phyloP scores from a whole-genome alignment of 2,113 vertebrate genomes.

The Rhinopomastus cyanomelas region DNA sequence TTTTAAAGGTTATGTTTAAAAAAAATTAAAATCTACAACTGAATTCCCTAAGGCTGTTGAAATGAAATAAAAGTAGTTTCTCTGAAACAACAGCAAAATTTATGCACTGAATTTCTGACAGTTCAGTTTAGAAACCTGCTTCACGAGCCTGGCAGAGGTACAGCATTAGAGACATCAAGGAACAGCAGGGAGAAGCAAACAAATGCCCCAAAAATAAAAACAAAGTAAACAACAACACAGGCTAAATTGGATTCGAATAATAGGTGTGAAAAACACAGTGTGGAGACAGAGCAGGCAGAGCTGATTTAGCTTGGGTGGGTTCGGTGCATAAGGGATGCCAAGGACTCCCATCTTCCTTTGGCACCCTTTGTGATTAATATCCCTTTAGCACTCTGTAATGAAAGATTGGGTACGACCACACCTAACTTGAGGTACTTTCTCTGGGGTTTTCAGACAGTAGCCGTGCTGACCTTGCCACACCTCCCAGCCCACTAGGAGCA shows the following conservation, averaged over 20 bases:
- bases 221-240: not conserved
- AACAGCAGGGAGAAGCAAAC: not conserved
- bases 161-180: not conserved
- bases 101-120: not conserved
- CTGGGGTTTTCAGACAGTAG: not conserved
- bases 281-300: not conserved
- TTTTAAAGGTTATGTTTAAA: not conserved
- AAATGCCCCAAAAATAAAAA: not conserved
- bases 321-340: fast-evolving
- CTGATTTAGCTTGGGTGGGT: not conserved
- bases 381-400: not conserved
- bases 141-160: not conserved
- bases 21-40: not conserved
- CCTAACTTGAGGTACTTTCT: not conserved
- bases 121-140: not conserved
- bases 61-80: not conserved
- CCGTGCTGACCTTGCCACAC: not conserved
- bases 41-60: not conserved
- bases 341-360: not conserved
- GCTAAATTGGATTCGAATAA: not conserved
- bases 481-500: not conserved
- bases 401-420: not conserved
- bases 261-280: not conserved
- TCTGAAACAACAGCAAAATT: not conserved
- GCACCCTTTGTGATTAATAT: not conserved